Evolutionary conservation across 2,888 invertebrate genomes (phyloP).

Genomic region (Ferrisia virgata): DNA sequence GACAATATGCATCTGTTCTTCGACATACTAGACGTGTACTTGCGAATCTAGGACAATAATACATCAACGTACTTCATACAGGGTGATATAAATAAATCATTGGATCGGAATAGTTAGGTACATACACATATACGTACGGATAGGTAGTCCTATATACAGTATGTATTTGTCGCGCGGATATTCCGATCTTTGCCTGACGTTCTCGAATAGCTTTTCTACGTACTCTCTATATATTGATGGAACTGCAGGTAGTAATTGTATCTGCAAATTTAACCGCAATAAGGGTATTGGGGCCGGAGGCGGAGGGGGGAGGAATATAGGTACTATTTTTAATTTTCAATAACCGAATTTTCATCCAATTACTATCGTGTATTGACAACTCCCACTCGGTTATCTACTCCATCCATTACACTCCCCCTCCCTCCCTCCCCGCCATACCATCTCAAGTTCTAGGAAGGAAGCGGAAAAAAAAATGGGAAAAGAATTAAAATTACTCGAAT

Average conservation of each 20-base stretch:
- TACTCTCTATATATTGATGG: too few relatives aligned
- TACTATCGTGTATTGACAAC: neutral
- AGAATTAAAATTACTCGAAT: conserved; percentile 24
- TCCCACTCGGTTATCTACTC: neutral
- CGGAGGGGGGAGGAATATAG: too few relatives aligned
- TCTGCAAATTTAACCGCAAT: too few relatives aligned
- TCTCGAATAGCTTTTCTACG: neutral
- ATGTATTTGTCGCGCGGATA: neutral
- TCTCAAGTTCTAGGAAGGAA: neutral
- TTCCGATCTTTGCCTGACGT: too few relatives aligned
- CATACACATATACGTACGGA: too few relatives aligned
- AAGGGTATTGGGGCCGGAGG: too few relatives aligned
- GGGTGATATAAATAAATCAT: conserved; percentile 26
- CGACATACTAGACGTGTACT: conserved; percentile 7
- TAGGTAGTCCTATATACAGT: too few relatives aligned
- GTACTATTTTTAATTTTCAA: too few relatives aligned
- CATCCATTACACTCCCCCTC: too few relatives aligned
- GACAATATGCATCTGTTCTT: conserved; percentile 26
- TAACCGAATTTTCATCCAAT: neutral
- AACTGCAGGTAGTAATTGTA: too few relatives aligned
- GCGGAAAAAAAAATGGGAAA: neutral
- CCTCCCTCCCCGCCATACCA: neutral
- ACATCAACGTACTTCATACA: conserved; percentile 7
- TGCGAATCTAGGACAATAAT: conserved; percentile 16
- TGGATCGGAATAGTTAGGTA: neutral